These are phyloP conservation scores for Rhincodon typus DNA, from an alignment of 2,797 vertebrate genomes.

Conservation along the genomic window DNA sequence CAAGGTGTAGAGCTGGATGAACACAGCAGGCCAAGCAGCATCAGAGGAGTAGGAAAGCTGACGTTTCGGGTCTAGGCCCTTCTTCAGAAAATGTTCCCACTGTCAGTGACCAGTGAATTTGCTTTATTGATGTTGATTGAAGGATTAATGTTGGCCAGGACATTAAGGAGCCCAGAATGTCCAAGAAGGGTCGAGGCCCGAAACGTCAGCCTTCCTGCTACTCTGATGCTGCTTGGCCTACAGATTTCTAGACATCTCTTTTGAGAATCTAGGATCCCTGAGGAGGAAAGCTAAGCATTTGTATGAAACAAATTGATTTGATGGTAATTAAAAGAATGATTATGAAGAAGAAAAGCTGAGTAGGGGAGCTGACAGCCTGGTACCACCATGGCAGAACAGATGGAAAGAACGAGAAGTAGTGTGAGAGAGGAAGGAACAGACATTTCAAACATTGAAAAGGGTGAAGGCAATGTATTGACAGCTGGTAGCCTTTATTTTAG, in stretches of 20 bases:
- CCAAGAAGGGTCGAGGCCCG: no score
- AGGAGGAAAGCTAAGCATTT: background rate
- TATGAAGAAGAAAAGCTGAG: background rate
- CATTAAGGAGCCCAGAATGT: no score
- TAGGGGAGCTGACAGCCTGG: background rate
- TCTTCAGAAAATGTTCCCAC: no score
- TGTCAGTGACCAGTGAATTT: no score
- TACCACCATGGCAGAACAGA: background rate
- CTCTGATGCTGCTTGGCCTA: no score
- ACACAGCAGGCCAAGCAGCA: no score
- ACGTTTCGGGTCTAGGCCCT: no score
- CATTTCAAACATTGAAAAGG: background rate
- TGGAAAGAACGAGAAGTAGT: background rate
- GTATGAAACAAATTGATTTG: background rate
- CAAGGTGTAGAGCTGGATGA: no score
- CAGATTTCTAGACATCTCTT: background rate
- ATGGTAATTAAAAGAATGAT: background rate
- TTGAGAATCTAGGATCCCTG: background rate
- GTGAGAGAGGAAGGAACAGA: background rate
- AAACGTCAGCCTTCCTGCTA: no score
- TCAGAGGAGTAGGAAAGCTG: no score
- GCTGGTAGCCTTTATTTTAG: background rate
- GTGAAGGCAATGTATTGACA: background rate
- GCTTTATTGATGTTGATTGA: no score
- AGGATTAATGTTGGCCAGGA: no score